A percentile compares a stretch with the other conserved stretches of the same genome.
Conservation (phyloP, 1,140 invertebrate species). For the Hyles vespertilio region DNA sequence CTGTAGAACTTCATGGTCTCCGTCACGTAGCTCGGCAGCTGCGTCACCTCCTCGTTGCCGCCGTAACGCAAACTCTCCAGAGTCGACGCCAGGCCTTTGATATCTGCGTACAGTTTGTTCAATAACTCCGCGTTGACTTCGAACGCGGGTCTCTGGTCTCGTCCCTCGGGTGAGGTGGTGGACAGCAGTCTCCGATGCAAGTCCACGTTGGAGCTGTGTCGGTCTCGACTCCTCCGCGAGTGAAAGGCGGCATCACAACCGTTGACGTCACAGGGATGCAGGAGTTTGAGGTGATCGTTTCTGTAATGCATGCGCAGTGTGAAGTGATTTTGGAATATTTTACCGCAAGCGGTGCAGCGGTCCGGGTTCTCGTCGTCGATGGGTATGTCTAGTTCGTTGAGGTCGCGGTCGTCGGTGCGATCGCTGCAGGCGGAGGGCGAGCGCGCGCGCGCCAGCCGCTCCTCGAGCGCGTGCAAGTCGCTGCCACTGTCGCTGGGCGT, state of each 20-base stretch:
- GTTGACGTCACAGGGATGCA: conserved; percentile 94
- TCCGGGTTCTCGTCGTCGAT: conserved; percentile 87
- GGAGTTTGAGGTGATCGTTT: conserved; percentile 93
- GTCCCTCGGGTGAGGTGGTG: conserved; percentile 79
- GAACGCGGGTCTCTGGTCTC: conserved; percentile 77
- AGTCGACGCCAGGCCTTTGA: conserved; percentile 72
- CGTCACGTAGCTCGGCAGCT: conserved; percentile 64
- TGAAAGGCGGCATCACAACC: conserved; percentile 96
- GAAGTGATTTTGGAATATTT: conserved; percentile 95
- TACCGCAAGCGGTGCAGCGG: conserved; percentile 91
- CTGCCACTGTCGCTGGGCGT: conserved; percentile 69
- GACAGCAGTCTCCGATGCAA: conserved; percentile 90
- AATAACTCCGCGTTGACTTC: conserved; percentile 87
- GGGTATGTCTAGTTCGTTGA: conserved; percentile 86
- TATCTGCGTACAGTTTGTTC: conserved; percentile 87
- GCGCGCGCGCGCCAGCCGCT: conserved; percentile 67
- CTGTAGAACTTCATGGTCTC: conserved; percentile 75
- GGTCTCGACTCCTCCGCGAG: conserved; percentile 91
- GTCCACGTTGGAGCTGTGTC: conserved; percentile 94
- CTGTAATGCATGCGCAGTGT: conserved; percentile 94
- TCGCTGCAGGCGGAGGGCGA: conserved; percentile 77
- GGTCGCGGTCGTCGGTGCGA: conserved; percentile 75
- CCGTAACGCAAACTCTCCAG: conserved; percentile 68
- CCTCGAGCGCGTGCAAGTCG: conserved; percentile 60
- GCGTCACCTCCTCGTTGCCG: conserved; percentile 56